Evolutionary conservation across 2,113 vertebrate genomes (phyloP), one percentile per base, ranked within the genome.

Genomic region (Zeus faber): DNA sequence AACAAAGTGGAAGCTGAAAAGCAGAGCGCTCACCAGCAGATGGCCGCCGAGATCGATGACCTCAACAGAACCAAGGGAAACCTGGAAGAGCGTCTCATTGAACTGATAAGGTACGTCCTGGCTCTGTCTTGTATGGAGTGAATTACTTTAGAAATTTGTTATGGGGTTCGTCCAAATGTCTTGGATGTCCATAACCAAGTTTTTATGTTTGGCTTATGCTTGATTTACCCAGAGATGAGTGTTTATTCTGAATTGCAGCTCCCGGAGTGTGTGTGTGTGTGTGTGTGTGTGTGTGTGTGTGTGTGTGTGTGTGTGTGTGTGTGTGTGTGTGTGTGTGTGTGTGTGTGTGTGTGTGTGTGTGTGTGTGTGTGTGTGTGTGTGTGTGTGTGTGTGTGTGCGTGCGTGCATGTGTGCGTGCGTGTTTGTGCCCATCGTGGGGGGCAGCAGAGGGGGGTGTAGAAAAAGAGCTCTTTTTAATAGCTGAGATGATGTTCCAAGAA

Each of bases 41-140:
- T 95, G 82, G 62, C 87, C 0, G 92, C 95, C 6, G 93, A 98
- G 72, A 80, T 98, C 9, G 93, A 97, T 18, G 95, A 98, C 76
- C 89, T 98, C 54, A 89, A 86, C 16, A 89, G 83, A 77, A 97
- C 93, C 60, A 98, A 96, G 80, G 79, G 61, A 45, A 92, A 87
- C 75, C 90, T 98, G 2, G 96, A 96, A 70, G 96, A 98, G 70
- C 91, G 95, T 13, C 90, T 98, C 64, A 95, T 98, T 16, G 95
- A 98, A 79, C 91, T 98, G 21, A 93, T 98, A 74, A 91, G 88
- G 96, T 97, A 84, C 18, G 80, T 56, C 5, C 7, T 33, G 24
- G n/a, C 39, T 4, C 23, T 6, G 6, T 4, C 18, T 4, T 16
- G 4, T 25, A 10, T 23, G 14, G 20, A 16, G 2, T n/a, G n/a